phyloP scores from a whole-genome alignment of 2,888 invertebrate genomes.

The Cryptus viduatorius region DNA sequence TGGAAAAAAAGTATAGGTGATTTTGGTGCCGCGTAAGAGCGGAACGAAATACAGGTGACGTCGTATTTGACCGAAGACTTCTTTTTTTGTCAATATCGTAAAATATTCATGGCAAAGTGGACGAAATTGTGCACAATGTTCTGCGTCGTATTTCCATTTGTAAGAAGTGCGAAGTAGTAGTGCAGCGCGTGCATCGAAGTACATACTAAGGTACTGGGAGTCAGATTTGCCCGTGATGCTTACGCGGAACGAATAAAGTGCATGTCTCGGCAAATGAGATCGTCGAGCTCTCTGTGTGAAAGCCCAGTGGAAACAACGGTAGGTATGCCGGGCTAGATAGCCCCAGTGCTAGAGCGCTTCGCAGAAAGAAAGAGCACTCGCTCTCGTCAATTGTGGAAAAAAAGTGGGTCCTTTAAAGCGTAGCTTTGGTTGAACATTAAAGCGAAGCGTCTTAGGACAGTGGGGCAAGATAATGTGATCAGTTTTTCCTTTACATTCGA shows the following conservation, averaged over 20 bases:
- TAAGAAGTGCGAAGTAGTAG: constrained; percentile 13
- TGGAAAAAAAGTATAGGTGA: not conserved
- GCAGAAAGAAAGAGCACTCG: constrained; percentile 59
- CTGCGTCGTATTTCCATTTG: constrained; percentile 39
- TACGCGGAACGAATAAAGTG: constrained; percentile 63
- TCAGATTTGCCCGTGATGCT: constrained; percentile 54
- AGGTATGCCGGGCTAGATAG: constrained; percentile 32
- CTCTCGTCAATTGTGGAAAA: constrained; percentile 61
- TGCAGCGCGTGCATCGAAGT: constrained; percentile 33
- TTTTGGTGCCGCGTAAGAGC: not conserved
- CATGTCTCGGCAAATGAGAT: constrained; percentile 67
- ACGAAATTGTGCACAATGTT: constrained; percentile 40
- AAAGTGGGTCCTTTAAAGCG: constrained; percentile 74
- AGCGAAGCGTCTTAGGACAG: constrained; percentile 38
- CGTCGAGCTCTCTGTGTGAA: constrained; percentile 59
- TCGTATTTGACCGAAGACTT: not conserved
- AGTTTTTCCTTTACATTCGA: not conserved
- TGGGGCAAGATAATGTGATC: not conserved
- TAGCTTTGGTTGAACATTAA: constrained; percentile 55
- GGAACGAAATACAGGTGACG: not conserved
- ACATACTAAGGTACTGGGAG: constrained; percentile 20
- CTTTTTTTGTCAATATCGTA: not conserved
- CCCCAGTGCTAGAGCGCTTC: not conserved
- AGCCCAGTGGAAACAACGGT: constrained; percentile 51
- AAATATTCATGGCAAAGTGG: constrained; percentile 32